Evolutionary conservation across 2,888 invertebrate species (phyloP), one percentile per base, ranked within the genome.

Genomic region (Lochmaea capreae): DNA sequence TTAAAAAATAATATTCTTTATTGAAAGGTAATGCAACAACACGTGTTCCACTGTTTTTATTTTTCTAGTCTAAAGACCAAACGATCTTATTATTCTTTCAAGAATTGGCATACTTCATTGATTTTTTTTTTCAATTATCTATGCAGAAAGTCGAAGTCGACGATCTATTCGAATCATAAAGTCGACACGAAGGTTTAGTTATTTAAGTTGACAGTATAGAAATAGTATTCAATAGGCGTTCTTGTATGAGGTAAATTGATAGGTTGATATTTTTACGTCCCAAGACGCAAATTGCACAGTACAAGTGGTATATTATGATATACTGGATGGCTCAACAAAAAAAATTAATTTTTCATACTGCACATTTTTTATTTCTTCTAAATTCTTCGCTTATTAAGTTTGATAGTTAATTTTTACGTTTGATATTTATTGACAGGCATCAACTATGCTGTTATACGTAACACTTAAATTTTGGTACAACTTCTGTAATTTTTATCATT

Each of bases 121-220:
- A 63, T 63, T 63, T 16, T 43, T 63, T 62, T 42, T 43, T 39
- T 43, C 62, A 43, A 63, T 63, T 63, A 63, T 63, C 62, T 43
- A 63, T 63, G 62, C 62, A 63, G 12, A 63, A 63, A 63, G 16
- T 42, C 10, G 18, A 12, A 16, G 43, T n/a, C 26, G n/a, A 42
- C 33, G 10, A 59, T 33, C 14, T 33, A 8, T 39, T 39, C 33
- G 61, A 39, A 61, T 62, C 62, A 63, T 11, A 18, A 63, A 43
- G 16, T 16, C n/a, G 43, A 18, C 62, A 63, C 62, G 62, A 42
- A 63, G 16, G 16, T 9, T 49, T 4, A 49, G 14, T n/a, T 49
- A 49, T 54, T 54, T 18, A 54, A 54, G 52, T 16, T 54, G 9
- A 54, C 43, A 43, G 2, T 11, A 54, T 16, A 9, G 16, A 33